Evolutionary conservation across 2,797 vertebrate species (phyloP).

Genomic region (Atherinosoma microstoma): DNA sequence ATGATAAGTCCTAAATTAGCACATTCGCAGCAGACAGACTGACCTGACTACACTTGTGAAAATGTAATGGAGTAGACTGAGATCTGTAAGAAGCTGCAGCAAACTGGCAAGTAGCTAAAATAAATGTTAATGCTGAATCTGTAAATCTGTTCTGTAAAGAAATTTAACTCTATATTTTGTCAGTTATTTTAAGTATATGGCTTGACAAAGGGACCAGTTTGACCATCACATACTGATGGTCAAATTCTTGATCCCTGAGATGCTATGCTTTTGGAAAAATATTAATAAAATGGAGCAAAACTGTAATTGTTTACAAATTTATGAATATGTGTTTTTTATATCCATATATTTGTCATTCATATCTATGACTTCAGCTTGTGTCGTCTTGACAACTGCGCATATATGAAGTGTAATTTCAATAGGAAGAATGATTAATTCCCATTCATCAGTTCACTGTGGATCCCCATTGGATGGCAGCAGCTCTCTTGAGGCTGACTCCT

Average conservation of each 20-base stretch:
- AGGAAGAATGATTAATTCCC: not conserved
- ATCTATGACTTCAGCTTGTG: too few species aligned
- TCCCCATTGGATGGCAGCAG: slow-evolving; percentile 40
- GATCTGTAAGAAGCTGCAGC: not conserved
- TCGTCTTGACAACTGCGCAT: not conserved
- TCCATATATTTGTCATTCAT: too few species aligned
- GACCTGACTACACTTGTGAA: not conserved
- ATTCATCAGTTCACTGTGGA: slow-evolving; percentile 35
- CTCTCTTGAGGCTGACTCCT: slow-evolving; percentile 33
- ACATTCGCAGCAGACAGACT: not conserved
- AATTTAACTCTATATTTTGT: not conserved
- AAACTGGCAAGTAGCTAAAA: too few species aligned
- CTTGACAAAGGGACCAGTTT: too few species aligned
- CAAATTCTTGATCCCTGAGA: slow-evolving; percentile 3
- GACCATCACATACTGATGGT: too few species aligned
- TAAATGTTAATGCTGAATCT: too few species aligned
- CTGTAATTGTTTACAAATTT: not conserved
- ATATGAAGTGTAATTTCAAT: not conserved
- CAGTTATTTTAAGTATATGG: not conserved
- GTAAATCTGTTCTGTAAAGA: not conserved
- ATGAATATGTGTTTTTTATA: not conserved
- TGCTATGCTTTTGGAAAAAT: not conserved
- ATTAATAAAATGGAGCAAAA: too few species aligned
- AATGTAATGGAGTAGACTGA: not conserved
- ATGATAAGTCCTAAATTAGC: not conserved